Evolutionary conservation across 2,113 vertebrate genomes (phyloP).

Genomic region (Variabilichromis moorii): DNA sequence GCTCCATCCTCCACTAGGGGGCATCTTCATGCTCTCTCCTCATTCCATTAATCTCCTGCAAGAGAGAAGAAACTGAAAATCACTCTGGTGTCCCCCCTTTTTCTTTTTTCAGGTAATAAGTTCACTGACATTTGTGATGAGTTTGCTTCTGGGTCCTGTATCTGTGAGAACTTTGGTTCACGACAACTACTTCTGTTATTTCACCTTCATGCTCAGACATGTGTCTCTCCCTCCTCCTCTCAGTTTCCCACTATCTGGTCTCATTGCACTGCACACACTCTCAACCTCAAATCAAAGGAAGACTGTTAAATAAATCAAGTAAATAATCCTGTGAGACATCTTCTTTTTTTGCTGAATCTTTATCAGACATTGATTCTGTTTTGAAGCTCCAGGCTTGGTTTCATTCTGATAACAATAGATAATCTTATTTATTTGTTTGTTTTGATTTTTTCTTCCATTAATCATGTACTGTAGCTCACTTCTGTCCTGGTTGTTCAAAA

Average conservation of each 20-base stretch:
- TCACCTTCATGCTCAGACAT: neutral
- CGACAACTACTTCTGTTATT: neutral
- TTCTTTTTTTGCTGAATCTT: rapidly evolving
- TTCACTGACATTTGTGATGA: neutral
- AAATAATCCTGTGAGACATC: neutral
- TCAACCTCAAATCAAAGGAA: neutral
- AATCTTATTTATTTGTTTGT: neutral
- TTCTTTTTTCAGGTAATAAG: neutral
- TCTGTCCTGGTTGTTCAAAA: rapidly evolving
- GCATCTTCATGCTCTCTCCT: neutral
- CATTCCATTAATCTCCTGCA: neutral
- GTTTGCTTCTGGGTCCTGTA: neutral
- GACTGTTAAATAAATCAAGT: neutral
- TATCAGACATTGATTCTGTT: neutral
- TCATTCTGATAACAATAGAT: neutral
- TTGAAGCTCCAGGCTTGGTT: neutral
- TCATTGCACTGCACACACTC: neutral
- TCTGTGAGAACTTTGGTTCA: neutral
- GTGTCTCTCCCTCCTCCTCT: neutral
- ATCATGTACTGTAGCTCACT: neutral
- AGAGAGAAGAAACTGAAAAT: neutral
- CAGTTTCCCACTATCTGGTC: neutral
- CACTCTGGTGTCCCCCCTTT: neutral
- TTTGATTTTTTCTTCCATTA: neutral
- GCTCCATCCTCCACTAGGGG: neutral